Conservation (phyloP, 2,888 invertebrate genomes). For the Hypselothyrea guttata region DNA sequence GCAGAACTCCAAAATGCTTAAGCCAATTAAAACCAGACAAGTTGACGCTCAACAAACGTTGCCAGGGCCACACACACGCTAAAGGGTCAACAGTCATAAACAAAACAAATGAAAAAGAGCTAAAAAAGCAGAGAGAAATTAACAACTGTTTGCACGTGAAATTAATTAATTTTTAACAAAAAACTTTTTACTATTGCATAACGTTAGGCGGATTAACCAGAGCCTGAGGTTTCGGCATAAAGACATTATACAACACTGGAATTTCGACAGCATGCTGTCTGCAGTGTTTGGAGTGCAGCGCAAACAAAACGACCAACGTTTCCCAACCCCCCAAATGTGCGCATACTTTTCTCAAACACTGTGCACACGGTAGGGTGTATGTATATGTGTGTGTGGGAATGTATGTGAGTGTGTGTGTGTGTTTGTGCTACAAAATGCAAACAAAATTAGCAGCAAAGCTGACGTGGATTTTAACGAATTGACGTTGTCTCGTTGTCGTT, state of each 20-base stretch:
- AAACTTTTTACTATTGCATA: constrained; percentile 41
- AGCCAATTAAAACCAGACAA: constrained; percentile 39
- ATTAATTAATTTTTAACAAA: constrained; percentile 68
- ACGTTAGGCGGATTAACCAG: constrained; percentile 57
- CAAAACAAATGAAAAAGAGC: constrained; percentile 13
- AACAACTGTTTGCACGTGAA: constrained; percentile 70
- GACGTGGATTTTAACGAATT: constrained; percentile 67
- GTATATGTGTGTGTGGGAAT: constrained; percentile 6
- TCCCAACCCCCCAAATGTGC: constrained; percentile 37
- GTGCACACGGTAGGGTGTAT: constrained; percentile 15
- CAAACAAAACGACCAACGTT: constrained; percentile 59
- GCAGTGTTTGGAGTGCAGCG: constrained; percentile 70
- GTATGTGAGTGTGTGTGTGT: constrained; percentile 13
- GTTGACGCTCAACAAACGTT: constrained; percentile 32
- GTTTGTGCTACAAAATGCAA: constrained; percentile 49
- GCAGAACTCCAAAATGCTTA: constrained; percentile 6
- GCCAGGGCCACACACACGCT: constrained; percentile 11
- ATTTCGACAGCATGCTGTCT: constrained; percentile 75
- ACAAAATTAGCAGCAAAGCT: constrained; percentile 71
- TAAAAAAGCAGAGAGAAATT: constrained; percentile 20
- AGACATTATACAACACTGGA: constrained; percentile 41
- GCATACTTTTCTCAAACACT: constrained; percentile 63
- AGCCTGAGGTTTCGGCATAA: constrained; percentile 20
- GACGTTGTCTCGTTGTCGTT: constrained; percentile 39
- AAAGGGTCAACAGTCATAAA: constrained; percentile 18